These are phyloP conservation scores for Falco berigora DNA, from an alignment of 2,797 vertebrate species.

Conservation along the genomic window DNA sequence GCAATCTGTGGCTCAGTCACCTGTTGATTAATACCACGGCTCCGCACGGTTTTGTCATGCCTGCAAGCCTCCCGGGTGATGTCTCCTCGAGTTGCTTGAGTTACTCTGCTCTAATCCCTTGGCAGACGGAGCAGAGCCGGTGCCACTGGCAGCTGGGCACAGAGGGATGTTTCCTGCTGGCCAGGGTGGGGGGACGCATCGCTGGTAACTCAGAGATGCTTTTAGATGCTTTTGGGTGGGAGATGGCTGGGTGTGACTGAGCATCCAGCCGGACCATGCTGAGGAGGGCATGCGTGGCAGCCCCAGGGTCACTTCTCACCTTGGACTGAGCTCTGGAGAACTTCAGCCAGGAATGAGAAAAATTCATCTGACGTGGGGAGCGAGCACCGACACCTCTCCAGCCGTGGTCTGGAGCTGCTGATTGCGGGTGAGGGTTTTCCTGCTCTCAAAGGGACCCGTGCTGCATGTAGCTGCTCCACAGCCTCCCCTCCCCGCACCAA, in stretches of 20 bases:
- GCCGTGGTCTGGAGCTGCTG: neutral
- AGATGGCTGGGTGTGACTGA: accelerated
- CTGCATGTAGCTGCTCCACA: accelerated
- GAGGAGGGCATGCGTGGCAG: neutral
- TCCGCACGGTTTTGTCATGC: neutral
- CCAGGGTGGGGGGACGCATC: accelerated
- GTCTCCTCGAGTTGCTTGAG: neutral
- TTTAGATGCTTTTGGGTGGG: neutral
- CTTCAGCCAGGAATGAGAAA: neutral
- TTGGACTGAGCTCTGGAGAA: neutral
- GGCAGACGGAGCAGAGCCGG: neutral
- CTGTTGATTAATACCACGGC: neutral
- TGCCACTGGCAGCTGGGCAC: accelerated
- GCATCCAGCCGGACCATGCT: accelerated
- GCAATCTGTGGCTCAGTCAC: neutral
- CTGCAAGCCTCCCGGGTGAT: accelerated
- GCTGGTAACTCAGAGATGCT: neutral
- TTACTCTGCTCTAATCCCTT: neutral
- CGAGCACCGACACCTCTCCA: neutral
- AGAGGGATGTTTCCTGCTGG: neutral
- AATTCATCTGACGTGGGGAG: neutral
- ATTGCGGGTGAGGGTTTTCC: neutral
- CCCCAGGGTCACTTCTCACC: neutral
- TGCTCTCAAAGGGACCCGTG: neutral
- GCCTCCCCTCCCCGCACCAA: neutral